Conservation (phyloP, 2,113 vertebrate genomes). For the Oryzias curvinotus region DNA sequence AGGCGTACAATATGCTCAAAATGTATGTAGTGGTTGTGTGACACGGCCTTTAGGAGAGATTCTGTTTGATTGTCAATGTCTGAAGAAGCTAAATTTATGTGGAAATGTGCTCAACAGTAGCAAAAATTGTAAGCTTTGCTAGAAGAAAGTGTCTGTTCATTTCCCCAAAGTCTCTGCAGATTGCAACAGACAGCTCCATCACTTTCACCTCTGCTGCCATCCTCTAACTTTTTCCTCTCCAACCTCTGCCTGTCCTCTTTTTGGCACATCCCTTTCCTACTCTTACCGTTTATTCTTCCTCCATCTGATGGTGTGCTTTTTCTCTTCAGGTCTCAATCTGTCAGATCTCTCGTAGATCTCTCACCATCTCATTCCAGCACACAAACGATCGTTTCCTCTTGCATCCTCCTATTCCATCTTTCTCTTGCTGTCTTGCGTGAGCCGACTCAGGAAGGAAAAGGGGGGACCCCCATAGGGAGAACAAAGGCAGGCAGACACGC, state of each 20-base stretch:
- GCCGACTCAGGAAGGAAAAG: constrained; percentile 9
- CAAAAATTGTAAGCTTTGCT: too few species aligned
- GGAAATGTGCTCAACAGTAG: too few species aligned
- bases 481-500: constrained; percentile 1
- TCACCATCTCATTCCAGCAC: constrained; percentile 51
- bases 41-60: too few species aligned
- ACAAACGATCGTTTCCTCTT: constrained; percentile 14
- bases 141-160: too few species aligned
- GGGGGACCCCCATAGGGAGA: constrained; percentile 24
- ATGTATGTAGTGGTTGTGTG: too few species aligned
- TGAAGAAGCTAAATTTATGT: too few species aligned
- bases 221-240: constrained; percentile 44
- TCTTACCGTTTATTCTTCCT: constrained; percentile 40
- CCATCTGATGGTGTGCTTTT: constrained; percentile 54
- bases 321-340: constrained; percentile 28
- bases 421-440: constrained; percentile 35
- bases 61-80: too few species aligned
- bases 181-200: constrained; percentile 32
- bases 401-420: constrained; percentile 1
- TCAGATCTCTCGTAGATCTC: constrained; percentile 17
- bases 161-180: constrained; percentile 34
- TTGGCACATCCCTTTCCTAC: constrained; percentile 59
- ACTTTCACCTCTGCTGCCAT: constrained; percentile 32
- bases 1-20: too few species aligned
- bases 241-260: constrained; percentile 61